Percentiles rank a stretch among this genome's conserved stretches.
phyloP scores from a whole-genome alignment of 2,113 vertebrate genomes.

The Macrotus californicus region DNA sequence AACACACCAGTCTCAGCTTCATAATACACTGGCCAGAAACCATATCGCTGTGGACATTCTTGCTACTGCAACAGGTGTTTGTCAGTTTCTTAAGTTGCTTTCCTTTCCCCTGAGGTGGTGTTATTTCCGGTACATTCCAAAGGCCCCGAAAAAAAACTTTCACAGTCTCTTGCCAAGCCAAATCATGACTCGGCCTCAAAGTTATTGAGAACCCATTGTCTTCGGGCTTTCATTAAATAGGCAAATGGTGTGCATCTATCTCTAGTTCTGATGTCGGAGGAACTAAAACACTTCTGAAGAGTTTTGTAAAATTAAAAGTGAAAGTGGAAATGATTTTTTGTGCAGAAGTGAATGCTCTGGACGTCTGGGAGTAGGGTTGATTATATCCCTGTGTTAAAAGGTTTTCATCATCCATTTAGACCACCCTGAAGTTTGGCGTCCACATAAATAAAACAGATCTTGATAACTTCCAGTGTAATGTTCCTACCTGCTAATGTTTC shows the following conservation, averaged over 20 bases:
- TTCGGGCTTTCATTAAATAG: not conserved
- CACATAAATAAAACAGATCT: not conserved
- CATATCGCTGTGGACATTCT: not conserved
- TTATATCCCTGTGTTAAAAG: not conserved
- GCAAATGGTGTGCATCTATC: not conserved
- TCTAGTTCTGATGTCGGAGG: not conserved
- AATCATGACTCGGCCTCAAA: slow-evolving; percentile 24
- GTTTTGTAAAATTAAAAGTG: slow-evolving; percentile 21
- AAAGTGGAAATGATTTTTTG: slow-evolving; percentile 14
- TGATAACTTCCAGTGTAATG: not conserved
- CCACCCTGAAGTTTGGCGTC: slow-evolving; percentile 53
- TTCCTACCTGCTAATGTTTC: slow-evolving; percentile 7
- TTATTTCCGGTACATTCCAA: slow-evolving; percentile 64
- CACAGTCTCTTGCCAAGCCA: slow-evolving; percentile 27
- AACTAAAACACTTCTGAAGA: not conserved
- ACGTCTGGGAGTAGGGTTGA: not conserved
- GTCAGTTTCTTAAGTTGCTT: slow-evolving; percentile 54
- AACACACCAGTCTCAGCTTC: not conserved
- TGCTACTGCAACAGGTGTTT: slow-evolving; percentile 43
- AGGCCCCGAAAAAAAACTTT: slow-evolving; percentile 49
- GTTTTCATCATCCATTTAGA: slow-evolving; percentile 40
- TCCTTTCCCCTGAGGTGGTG: slow-evolving; percentile 64
- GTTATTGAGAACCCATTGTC: not conserved
- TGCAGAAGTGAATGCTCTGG: slow-evolving; percentile 15
- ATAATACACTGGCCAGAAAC: slow-evolving; percentile 9